Conservation (phyloP, 2,888 invertebrate genomes). For the Drosophila quinaria region DNA sequence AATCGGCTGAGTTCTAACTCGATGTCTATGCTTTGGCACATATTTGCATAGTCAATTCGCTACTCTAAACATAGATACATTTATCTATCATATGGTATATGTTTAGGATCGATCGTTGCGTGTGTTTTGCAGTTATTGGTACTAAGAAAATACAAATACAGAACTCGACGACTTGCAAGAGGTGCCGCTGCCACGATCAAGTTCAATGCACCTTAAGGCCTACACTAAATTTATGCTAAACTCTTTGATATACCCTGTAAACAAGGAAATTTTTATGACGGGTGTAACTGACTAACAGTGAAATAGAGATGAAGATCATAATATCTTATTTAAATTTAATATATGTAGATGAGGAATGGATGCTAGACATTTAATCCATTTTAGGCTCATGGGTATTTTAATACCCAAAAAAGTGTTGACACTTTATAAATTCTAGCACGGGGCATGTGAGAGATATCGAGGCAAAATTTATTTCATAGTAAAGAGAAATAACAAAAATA, state of each 20-base stretch:
- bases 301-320: not conserved
- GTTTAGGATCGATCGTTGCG: not conserved
- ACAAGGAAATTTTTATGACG: not conserved
- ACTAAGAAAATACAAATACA: constrained; percentile 47
- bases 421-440: too few relatives aligned
- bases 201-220: constrained; percentile 45
- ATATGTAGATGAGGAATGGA: too few relatives aligned
- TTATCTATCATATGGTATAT: constrained; percentile 14
- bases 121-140: constrained; percentile 33
- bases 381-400: too few relatives aligned
- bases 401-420: too few relatives aligned
- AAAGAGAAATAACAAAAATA: too few relatives aligned
- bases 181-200: constrained; percentile 8
- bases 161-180: constrained; percentile 1
- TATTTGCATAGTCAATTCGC: constrained; percentile 68
- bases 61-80: constrained; percentile 22
- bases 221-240: constrained; percentile 25
- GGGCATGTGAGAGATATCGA: too few relatives aligned
- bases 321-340: not conserved
- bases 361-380: too few relatives aligned
- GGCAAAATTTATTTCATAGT: too few relatives aligned
- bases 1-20: constrained; percentile 22
- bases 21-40: constrained; percentile 45
- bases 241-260: constrained; percentile 4
- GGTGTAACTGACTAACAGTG: not conserved